A percentile compares a stretch with the other conserved stretches of the same genome.
phyloP scores from a whole-genome alignment of 2,797 vertebrate species.

The Bovichtus diacanthus region DNA sequence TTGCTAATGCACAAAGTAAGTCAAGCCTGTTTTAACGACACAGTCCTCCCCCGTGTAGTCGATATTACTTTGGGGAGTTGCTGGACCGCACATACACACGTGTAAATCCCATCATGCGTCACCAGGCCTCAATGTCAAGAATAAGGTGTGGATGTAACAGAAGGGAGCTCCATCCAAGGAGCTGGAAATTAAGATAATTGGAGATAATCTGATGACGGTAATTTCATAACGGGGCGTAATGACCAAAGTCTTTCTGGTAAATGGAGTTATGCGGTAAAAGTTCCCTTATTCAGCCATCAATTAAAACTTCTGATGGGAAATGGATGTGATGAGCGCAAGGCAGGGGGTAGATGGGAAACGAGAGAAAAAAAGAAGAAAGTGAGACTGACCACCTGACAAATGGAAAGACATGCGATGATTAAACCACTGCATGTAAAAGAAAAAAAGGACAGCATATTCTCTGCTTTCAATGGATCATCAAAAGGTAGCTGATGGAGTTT shows the following conservation, averaged over 20 bases:
- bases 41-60: background rate
- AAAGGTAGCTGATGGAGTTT: slow-evolving; percentile 30
- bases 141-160: slow-evolving; percentile 42
- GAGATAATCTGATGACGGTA: slow-evolving; percentile 61
- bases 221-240: slow-evolving; percentile 46
- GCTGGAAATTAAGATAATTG: slow-evolving; percentile 43
- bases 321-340: slow-evolving; percentile 13
- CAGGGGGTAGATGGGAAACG: slow-evolving; percentile 15
- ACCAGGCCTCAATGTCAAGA: slow-evolving; percentile 23
- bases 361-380: slow-evolving; percentile 10
- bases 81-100: background rate
- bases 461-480: slow-evolving; percentile 36
- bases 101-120: slow-evolving; percentile 18
- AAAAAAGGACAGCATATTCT: background rate
- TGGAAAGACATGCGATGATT: slow-evolving; percentile 27
- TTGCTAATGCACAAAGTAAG: background rate
- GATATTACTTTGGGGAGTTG: background rate
- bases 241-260: slow-evolving; percentile 51
- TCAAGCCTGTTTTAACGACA: background rate
- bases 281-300: slow-evolving; percentile 40
- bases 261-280: slow-evolving; percentile 43
- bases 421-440: background rate
- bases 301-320: slow-evolving; percentile 57
- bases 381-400: slow-evolving; percentile 17
- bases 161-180: slow-evolving; percentile 19